Evolutionary conservation across 2,113 vertebrate species (phyloP), one percentile per base, ranked within the genome.

Genomic region (Rallus limicola): DNA sequence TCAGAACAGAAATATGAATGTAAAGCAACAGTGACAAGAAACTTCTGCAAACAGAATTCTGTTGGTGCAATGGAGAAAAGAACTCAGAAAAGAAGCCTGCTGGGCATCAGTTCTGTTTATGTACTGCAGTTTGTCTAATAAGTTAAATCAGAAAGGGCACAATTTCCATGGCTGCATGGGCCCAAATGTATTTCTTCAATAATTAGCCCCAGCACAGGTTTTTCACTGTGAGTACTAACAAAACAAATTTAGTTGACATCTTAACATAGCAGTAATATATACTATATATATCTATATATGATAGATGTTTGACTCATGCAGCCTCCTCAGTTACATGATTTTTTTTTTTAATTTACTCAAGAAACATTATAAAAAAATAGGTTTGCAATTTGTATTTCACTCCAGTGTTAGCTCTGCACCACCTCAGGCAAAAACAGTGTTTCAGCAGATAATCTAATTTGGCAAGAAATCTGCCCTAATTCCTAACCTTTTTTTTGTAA

Each of bases 311-410:
- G 90, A 90, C 56, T 95, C 85, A 86, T 60, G 81, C 91, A 91
- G 89, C 79, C 93, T 84, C 63, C 36, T 84, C 77, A 89, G 72
- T 94, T 88, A 95, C 60, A 67, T 82, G 67, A 72, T 67, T 88
- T 75, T 60, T 46, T 52, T 67, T 52, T 67, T 48, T 78, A 25
- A 87, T 95, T 97, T 95, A 90, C 82, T 91, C 92, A 88, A 95
- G 94, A 96, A 95, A 93, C 48, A 46, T 94, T 78, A 91, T 96
- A 97, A 97, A 97, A 97, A 97, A 97, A 97, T 97, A 97, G 87
- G 84, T 92, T 88, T 96, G 72, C 86, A 78, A 86, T 96, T 97
- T 95, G 56, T 95, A 88, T 96, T 96, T 96, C 72, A 56, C 63
- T 95, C 67, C 16, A 63, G 63, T 67, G 48, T 92, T 80, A 87